Percentiles rank a stretch among this genome's conserved stretches.
Conservation (phyloP, 2,113 vertebrate genomes). For the Proterorhinus semilunaris region DNA sequence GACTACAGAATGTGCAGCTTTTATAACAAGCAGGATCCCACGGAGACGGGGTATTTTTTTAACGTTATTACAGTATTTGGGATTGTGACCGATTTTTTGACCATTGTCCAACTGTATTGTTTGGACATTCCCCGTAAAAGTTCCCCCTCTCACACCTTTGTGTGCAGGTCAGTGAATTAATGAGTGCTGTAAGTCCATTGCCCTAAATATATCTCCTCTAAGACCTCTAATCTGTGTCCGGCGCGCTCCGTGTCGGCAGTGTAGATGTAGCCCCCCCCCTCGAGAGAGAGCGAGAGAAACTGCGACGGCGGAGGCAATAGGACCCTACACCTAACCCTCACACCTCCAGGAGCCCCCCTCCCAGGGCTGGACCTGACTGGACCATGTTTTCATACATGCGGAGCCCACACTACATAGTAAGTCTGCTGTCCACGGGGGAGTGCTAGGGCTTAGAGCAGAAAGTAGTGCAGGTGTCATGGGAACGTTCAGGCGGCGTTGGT, state of each 20-base stretch:
- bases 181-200: constrained; percentile 64
- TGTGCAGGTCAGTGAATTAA: constrained; percentile 62
- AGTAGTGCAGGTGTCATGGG: constrained; percentile 28
- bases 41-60: no score
- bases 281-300: no score
- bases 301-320: constrained; percentile 8
- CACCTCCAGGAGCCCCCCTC: not conserved
- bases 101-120: no score
- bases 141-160: not conserved
- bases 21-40: no score
- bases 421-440: constrained; percentile 27
- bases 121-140: no score
- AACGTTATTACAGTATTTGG: no score
- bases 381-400: constrained; percentile 72
- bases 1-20: no score
- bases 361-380: not conserved
- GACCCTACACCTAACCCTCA: not conserved
- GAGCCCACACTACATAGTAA: constrained; percentile 68
- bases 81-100: no score
- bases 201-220: constrained; percentile 67
- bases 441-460: constrained; percentile 30
- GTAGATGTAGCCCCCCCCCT: not conserved
- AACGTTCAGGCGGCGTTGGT: no score
- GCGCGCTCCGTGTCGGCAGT: not conserved
- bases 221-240: constrained; percentile 67